A percentile compares a stretch with the other conserved stretches of the same genome.
Evolutionary conservation across 2,113 vertebrate genomes (phyloP).

Genomic region (Trinectes maculatus): DNA sequence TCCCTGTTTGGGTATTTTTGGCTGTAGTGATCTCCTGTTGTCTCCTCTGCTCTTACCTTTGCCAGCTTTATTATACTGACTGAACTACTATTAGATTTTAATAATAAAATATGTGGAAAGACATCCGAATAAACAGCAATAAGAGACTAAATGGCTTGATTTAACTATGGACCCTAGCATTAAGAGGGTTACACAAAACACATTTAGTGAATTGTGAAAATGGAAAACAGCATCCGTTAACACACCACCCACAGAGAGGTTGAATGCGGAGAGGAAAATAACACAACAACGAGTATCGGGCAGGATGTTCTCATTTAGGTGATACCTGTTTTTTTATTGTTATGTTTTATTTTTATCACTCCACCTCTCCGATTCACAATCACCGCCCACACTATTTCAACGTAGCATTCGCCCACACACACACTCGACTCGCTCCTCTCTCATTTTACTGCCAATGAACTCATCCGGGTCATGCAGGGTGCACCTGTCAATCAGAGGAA

Average conservation of each 20-base stretch:
- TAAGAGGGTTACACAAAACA: neutral
- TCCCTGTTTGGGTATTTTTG: no score
- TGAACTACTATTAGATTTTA: neutral
- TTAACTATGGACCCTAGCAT: neutral
- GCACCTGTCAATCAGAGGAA: slow-evolving; percentile 40
- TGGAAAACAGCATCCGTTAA: neutral
- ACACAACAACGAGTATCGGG: neutral
- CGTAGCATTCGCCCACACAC: slow-evolving; percentile 16
- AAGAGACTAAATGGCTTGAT: neutral
- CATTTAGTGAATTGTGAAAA: no score
- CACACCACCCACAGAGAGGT: neutral
- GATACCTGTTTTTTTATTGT: neutral
- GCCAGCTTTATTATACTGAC: neutral
- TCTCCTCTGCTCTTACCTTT: no score
- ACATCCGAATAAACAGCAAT: no score
- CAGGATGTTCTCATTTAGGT: neutral
- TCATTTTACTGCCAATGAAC: slow-evolving; percentile 42
- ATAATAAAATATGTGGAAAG: slow-evolving; percentile 10
- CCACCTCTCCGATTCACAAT: slow-evolving; percentile 5
- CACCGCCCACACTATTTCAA: slow-evolving; percentile 31
- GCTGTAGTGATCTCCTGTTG: no score
- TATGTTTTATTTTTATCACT: neutral
- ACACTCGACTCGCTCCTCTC: neutral
- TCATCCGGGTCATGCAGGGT: slow-evolving; percentile 24
- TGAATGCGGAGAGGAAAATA: neutral